Evolutionary conservation across 2,113 vertebrate genomes (phyloP).

Genomic region (Neoarius graeffei): DNA sequence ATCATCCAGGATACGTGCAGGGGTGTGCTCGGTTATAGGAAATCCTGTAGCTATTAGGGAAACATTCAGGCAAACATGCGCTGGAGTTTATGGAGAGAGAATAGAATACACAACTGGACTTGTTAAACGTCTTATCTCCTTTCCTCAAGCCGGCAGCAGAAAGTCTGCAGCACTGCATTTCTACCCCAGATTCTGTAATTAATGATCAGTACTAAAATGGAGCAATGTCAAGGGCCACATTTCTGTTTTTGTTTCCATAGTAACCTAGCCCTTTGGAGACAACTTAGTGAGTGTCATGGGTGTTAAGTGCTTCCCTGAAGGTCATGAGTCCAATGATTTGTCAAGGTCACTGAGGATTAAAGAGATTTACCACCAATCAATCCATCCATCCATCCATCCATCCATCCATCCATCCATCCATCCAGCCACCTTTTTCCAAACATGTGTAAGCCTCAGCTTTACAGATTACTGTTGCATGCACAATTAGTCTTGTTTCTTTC

Average conservation of each 20-base stretch:
- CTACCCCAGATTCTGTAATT: constrained; percentile 46
- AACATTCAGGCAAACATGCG: constrained; percentile 23
- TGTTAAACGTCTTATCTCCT: constrained; percentile 13
- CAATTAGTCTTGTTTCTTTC: background rate
- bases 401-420: background rate
- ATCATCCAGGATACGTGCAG: constrained; percentile 52
- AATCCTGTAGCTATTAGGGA: constrained; percentile 40
- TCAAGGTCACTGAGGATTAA: constrained; percentile 44
- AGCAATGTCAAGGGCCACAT: constrained; percentile 6
- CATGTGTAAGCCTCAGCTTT: background rate
- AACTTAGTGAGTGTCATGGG: constrained; percentile 35
- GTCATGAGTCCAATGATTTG: constrained; percentile 40
- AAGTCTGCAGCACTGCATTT: constrained; percentile 29
- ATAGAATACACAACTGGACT: background rate
- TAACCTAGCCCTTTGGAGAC: constrained; percentile 21
- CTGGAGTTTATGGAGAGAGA: background rate
- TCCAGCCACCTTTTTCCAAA: background rate
- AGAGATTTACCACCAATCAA: constrained; percentile 39
- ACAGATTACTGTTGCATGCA: too few relatives aligned
- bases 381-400: too few relatives aligned
- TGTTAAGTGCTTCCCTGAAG: constrained; percentile 41
- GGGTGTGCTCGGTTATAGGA: constrained; percentile 15
- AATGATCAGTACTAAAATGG: constrained; percentile 41
- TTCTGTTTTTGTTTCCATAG: constrained; percentile 46
- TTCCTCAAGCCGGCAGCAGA: background rate